Evolutionary conservation across 2,113 vertebrate genomes (phyloP), one percentile per base, ranked within the genome.

Genomic region (Ailuropoda melanoleuca): DNA sequence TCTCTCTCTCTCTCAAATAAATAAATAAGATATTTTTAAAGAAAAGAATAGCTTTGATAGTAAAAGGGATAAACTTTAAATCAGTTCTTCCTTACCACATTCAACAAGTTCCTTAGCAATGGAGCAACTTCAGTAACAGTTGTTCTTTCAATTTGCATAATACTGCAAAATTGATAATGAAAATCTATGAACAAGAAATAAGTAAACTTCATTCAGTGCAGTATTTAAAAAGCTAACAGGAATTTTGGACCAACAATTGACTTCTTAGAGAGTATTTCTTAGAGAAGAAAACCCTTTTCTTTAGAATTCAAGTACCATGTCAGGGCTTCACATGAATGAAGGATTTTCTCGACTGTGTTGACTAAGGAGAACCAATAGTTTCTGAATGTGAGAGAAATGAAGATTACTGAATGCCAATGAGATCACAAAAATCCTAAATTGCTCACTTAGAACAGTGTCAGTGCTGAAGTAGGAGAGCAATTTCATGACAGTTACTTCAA

Each of bases 321-420:
- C 8, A 72, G 18, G 85, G 34, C 50, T 92, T 87, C 60, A 64
- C 43, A 12, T 89, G 56, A 92, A 37, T 39, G 43, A 78, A 80
- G 24, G 58, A 58, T 70, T 60, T 37, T 37, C 10, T 94, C 43
- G 37, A 37, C 17, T 9, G 62, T 37, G 18, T 90, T 89, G 90
- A 46, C 87, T 90, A 66, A 84, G 89, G 75, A 92, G 58, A 77
- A 68, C 64, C n/a, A 74, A 12, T 72, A 55, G 72, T 50, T 91
- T 96, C 95, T 75, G 17, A 80, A 74, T 39, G 31, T 70, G 37
- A 96, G 70, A 80, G 64, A 89, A 88, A 83, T 83, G 37, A 96
- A 70, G 70, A 92, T 3, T 72, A 66, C 24, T 31, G 39, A 84
- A 68, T 56, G 43, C 31, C 78, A 88, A 75, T 17, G 66, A 80